A percentile compares a stretch with the other conserved stretches of the same genome.
Conservation (phyloP, 1,140 invertebrate species). For the Microplitis demolitor region DNA sequence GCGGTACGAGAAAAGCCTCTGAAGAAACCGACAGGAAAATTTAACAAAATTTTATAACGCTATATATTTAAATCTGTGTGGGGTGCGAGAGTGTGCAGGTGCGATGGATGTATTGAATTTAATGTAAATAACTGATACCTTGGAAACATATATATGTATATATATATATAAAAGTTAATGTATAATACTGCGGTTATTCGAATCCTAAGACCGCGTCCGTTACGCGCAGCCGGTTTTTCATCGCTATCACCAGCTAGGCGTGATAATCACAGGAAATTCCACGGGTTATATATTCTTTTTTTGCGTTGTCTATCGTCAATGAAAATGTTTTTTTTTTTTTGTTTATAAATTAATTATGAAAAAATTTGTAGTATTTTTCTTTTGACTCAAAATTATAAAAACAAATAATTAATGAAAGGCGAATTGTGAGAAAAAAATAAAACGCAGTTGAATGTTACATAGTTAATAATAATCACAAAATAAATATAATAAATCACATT, state of each 20-base stretch:
- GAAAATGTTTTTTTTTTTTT: background rate
- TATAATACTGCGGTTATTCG: background rate
- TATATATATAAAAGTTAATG: background rate
- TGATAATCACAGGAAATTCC: slow-evolving; percentile 27
- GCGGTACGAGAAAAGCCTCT: background rate
- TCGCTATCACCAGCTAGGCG: slow-evolving; percentile 19
- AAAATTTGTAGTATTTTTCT: background rate
- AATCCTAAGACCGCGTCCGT: slow-evolving; percentile 1
- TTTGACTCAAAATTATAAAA: background rate
- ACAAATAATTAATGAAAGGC: no score
- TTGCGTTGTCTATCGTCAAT: background rate
- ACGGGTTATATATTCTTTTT: background rate
- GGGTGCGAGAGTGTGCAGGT: no score
- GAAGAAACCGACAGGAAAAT: background rate
- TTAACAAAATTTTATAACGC: background rate
- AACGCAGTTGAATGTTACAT: no score
- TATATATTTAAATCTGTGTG: no score
- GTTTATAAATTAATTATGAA: background rate
- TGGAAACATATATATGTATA: no score
- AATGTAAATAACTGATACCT: background rate
- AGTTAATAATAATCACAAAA: no score
- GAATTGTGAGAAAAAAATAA: no score
- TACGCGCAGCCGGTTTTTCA: slow-evolving; percentile 23
- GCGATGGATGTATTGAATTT: background rate
- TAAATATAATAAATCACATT: no score